Evolutionary conservation across 2,113 vertebrate species (phyloP).

Genomic region (Callocephalon fimbriatum): DNA sequence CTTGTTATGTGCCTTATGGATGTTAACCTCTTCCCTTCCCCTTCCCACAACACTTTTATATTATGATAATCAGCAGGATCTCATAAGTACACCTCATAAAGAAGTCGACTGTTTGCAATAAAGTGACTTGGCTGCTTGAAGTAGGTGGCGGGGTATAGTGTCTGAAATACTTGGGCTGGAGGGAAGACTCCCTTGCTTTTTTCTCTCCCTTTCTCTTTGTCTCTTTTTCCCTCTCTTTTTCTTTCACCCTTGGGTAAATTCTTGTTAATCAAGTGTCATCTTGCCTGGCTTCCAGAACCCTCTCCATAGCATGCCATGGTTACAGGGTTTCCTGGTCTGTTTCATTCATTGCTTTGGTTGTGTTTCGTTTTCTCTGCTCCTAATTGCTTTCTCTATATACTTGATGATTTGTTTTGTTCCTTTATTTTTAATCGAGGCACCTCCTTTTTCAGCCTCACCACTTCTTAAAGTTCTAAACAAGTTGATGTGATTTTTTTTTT

Average conservation of each 20-base stretch:
- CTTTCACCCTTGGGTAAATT: constrained; percentile 87
- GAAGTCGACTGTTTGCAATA: constrained; percentile 84
- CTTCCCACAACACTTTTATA: constrained; percentile 82
- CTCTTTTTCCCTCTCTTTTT: constrained; percentile 79
- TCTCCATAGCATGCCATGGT: constrained; percentile 96
- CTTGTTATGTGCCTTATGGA: constrained; percentile 99
- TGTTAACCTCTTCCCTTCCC: constrained; percentile 89
- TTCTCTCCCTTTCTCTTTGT: constrained; percentile 78
- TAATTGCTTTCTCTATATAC: constrained; percentile 76
- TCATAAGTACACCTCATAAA: constrained; percentile 81
- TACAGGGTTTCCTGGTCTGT: constrained; percentile 88
- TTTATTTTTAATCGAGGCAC: constrained; percentile 77
- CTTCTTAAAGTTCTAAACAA: constrained; percentile 73
- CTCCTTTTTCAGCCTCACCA: constrained; percentile 76
- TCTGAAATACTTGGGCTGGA: constrained; percentile 83
- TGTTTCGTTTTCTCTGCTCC: constrained; percentile 80
- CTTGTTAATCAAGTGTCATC: constrained; percentile 88
- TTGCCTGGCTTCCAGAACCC: constrained; percentile 94
- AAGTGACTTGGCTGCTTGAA: constrained; percentile 83
- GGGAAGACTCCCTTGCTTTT: constrained; percentile 74
- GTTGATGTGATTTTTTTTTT: constrained; percentile 43
- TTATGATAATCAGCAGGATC: constrained; percentile 87
- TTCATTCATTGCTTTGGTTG: constrained; percentile 85
- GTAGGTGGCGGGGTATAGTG: constrained; percentile 87
- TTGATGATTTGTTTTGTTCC: constrained; percentile 70